Evolutionary conservation across 1,140 invertebrate species (phyloP).

Genomic region (Brachionus koreanus): DNA sequence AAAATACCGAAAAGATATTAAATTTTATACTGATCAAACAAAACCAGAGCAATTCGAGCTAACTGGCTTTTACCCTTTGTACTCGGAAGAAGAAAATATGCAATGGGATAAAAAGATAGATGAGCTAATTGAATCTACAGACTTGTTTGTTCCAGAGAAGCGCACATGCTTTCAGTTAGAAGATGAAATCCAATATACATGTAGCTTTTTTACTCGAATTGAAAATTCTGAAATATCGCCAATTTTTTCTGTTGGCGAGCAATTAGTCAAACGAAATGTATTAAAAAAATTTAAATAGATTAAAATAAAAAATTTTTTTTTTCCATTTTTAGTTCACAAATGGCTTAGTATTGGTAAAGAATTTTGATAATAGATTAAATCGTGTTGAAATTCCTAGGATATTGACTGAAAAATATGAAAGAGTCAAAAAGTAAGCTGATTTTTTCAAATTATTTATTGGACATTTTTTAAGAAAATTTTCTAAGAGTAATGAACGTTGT

Average conservation of each 20-base stretch:
- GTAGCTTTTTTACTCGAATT: not conserved
- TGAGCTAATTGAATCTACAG: slow-evolving; percentile 19
- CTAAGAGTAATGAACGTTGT: not conserved
- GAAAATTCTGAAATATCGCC: not conserved
- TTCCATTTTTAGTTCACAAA: slow-evolving; percentile 1
- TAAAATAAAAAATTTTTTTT: not conserved
- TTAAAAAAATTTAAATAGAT: not conserved
- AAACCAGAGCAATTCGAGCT: slow-evolving; percentile 1
- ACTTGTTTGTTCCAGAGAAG: slow-evolving; percentile 16
- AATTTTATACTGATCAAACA: slow-evolving; percentile 15
- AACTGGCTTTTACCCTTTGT: slow-evolving; percentile 30
- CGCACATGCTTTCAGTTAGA: not conserved
- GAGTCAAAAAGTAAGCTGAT: not conserved
- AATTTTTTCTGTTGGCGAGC: not conserved
- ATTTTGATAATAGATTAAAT: not conserved
- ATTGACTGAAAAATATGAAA: not conserved
- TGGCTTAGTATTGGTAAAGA: not conserved
- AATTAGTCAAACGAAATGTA: slow-evolving; percentile 14
- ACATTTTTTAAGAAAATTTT: not conserved
- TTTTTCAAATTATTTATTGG: not conserved
- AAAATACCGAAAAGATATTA: slow-evolving; percentile 22
- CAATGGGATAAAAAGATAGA: slow-evolving; percentile 35
- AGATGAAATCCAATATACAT: not conserved
- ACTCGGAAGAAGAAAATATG: slow-evolving; percentile 24
- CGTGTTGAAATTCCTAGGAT: not conserved